These are phyloP conservation scores for Sandelia bainsii DNA, from an alignment of 2,797 vertebrate species.

Conservation along the genomic window DNA sequence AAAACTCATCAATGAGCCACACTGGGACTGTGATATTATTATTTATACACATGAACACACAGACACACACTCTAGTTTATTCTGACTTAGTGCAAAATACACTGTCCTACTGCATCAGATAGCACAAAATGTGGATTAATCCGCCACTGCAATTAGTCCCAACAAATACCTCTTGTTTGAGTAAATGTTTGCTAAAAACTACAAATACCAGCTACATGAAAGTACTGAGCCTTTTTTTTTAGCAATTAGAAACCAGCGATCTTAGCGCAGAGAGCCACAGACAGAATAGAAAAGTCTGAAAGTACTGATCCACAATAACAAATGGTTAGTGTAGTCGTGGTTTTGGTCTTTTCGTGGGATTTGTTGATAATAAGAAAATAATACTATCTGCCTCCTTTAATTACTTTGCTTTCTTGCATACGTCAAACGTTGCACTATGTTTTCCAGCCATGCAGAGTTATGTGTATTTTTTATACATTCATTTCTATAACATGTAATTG, in stretches of 20 bases:
- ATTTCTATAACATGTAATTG: not conserved
- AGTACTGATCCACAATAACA: not conserved
- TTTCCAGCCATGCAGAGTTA: slow-evolving; percentile 2
- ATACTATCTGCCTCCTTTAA: not conserved
- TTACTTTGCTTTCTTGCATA: slow-evolving; percentile 12
- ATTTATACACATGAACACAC: too few species aligned
- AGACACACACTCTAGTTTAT: too few species aligned
- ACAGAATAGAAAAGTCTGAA: not conserved
- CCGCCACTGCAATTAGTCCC: not conserved
- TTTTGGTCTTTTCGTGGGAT: not conserved
- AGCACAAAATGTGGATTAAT: not conserved
- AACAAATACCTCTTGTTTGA: too few species aligned
- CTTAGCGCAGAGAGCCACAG: not conserved
- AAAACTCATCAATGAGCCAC: too few species aligned
- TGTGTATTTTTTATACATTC: slow-evolving; percentile 1
- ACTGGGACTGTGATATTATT: too few species aligned
- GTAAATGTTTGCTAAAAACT: not conserved
- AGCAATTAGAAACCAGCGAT: not conserved
- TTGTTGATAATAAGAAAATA: not conserved
- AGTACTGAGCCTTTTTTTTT: too few species aligned
- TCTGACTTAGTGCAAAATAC: too few species aligned
- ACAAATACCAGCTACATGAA: not conserved
- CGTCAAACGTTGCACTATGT: slow-evolving; percentile 4
- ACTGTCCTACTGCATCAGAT: not conserved
- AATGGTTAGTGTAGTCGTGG: not conserved